Base-by-base conservation (phyloP, 2,888 invertebrate genomes). In the Archips xylosteana region DNA sequence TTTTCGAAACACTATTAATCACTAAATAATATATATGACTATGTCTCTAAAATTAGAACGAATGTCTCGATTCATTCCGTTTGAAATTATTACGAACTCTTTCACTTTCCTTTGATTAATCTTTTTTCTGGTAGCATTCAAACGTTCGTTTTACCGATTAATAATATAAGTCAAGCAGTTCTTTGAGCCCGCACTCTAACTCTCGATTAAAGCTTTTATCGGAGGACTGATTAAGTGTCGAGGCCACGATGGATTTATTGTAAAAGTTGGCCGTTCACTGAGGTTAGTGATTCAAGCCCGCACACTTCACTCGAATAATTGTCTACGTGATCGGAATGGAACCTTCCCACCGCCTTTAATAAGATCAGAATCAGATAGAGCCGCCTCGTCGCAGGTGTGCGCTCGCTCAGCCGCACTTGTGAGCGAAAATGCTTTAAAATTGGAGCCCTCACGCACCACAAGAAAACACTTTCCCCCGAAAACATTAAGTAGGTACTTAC, bases 291-390 rank as follows among this genome's bases (percentile, higher is more conserved):
- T 93, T 93, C 92, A 91, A 91, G 91, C 89, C 91, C 89, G 92
- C 92, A 90, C 93, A 91, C 94, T 93, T 92, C 90, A 92, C 89
- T 90, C 91, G 92, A 92, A 94, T 94, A 94, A 94, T 94, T 94
- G 94, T 93, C 92, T 93, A 94, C 94, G 94, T 94, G 94, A 90
- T 91, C 89, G 89, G 93, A 94, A 94, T 94, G 73, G 85, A 84
- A 83, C 87, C 87, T 87, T 89, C 70, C 86, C 85, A 83, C 83
- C 85, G 86, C 84, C 84, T 91, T 92, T 92, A 93, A 92, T 94
- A 92, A 92, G 89, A 91, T 91, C 72, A 63, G 67, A 54, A 45
- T n/a, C 89, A 87, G 91, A 93, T 92, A 92, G 89, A 87, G 82
- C 86, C 88, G 84, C 83, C 81, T 76, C 78, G 78, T 70, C 80